Evolutionary conservation across 2,113 vertebrate species (phyloP), one percentile per base, ranked within the genome.

Genomic region (Rhynchomys soricoides): DNA sequence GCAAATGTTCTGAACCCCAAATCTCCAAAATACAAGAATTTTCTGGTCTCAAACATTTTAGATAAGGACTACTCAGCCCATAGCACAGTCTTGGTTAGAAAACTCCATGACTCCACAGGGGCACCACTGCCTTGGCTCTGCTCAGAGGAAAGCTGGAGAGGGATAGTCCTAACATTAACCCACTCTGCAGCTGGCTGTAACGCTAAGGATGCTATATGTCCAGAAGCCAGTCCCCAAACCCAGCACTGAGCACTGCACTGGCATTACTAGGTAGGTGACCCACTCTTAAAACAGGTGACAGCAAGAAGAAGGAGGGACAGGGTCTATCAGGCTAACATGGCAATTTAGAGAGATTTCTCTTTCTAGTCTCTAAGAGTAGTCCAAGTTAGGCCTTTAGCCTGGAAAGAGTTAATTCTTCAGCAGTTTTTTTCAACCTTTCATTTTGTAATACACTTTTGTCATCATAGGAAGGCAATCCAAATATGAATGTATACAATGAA

Each of bases 401-500:
- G 34, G 71, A 95, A 81, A 74, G 0, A 6, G 64, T 62, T 88
- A 88, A 83, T 48, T 86, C 68, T 43, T 90, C 57, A 89, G 50
- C 37, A 52, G 79, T 45, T 93, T 86, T 78, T 50, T 77, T 16
- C 31, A 52, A 68, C 0, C 59, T 95, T 89, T 93, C 73, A 93
- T 70, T 97, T 64, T 86, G 75, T 24, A 92, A 93, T n/a, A 55
- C 5, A 82, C 9, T 81, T 57, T 8, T 93, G 87, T 90, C 40
- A 62, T 50, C 89, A 37, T 5, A 37, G 34, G 75, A 85, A 86
- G 79, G 31, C 88, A 92, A 48, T 52, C 40, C 66, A 94, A 92
- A n/a, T 26, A 57, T n/a, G 31, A 97, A 86, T 37, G 43, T 94
- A 81, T 31, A 90, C 43, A 74, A 59, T 71, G 50, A 59, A 43